phyloP scores from a whole-genome alignment of 2,797 vertebrate species.

The Argyrosomus regius region DNA sequence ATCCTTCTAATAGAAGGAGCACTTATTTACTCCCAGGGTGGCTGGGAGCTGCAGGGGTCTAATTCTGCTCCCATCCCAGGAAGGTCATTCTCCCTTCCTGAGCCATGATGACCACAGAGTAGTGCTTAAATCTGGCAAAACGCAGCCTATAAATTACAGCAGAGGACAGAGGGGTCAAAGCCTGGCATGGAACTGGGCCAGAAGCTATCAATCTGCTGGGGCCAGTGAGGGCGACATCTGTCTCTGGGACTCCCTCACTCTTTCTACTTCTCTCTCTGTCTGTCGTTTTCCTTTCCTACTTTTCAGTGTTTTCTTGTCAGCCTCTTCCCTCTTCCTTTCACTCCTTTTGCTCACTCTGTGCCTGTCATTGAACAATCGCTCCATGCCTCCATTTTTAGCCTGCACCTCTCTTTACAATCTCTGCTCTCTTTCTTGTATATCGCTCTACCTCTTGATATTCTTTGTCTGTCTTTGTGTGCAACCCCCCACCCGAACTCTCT shows the following conservation, averaged over 20 bases:
- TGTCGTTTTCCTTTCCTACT: conserved; percentile 41
- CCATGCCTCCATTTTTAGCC: conserved; percentile 66
- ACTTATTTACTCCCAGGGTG: conserved; percentile 64
- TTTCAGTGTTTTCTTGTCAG: conserved; percentile 42
- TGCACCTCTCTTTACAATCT: conserved; percentile 68
- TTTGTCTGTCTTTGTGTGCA: conserved; percentile 74
- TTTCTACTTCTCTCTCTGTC: conserved; percentile 68
- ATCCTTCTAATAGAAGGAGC: conserved; percentile 53
- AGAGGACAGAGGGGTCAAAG: conserved; percentile 87
- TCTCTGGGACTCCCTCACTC: conserved; percentile 86
- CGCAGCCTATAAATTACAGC: conserved; percentile 87
- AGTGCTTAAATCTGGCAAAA: conserved; percentile 88
- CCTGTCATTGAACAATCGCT: conserved; percentile 66
- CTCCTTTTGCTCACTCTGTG: conserved; percentile 49
- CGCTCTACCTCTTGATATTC: conserved; percentile 73
- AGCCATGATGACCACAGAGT: conserved; percentile 83
- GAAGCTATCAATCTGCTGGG: conserved; percentile 85
- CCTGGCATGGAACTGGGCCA: conserved; percentile 85
- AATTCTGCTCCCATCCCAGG: conserved; percentile 77
- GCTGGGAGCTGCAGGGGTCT: conserved; percentile 70
- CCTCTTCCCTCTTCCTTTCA: conserved; percentile 31
- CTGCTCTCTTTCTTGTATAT: conserved; percentile 63
- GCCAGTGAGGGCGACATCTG: conserved; percentile 85
- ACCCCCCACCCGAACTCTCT: conserved; percentile 55
- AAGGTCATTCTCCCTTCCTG: conserved; percentile 81